Conservation (phyloP, 2,888 invertebrate species). For the Cyclophora punctaria region DNA sequence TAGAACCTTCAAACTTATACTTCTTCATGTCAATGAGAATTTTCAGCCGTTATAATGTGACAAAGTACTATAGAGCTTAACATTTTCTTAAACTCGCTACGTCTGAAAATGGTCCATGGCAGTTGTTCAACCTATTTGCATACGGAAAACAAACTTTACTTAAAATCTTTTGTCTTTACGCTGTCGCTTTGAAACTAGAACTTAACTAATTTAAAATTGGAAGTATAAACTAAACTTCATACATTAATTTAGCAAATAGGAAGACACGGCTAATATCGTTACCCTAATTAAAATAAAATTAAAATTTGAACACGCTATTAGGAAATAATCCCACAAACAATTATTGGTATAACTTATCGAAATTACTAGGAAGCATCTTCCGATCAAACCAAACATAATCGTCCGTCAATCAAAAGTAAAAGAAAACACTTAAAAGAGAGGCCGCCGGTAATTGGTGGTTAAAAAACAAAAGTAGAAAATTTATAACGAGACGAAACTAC, state of each 20-base stretch:
- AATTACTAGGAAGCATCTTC: conserved; percentile 62
- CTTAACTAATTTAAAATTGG: background rate
- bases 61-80: too few relatives aligned
- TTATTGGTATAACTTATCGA: conserved; percentile 42
- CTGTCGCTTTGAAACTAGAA: too few relatives aligned
- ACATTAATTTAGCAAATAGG: background rate
- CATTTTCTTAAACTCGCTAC: conserved; percentile 16
- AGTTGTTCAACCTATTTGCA: background rate
- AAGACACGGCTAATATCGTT: background rate
- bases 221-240: background rate
- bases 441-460: conserved; percentile 55
- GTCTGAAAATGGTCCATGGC: conserved; percentile 29
- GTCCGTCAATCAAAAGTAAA: conserved; percentile 65
- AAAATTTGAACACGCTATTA: conserved; percentile 36
- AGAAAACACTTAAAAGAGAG: conserved; percentile 56
- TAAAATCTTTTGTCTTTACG: too few relatives aligned
- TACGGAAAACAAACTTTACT: background rate
- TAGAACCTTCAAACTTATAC: too few relatives aligned
- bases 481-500: conserved; percentile 67
- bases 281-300: conserved; percentile 22
- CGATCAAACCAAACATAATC: conserved; percentile 64
- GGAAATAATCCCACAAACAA: conserved; percentile 29
- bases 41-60: too few relatives aligned
- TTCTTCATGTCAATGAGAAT: too few relatives aligned
- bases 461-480: conserved; percentile 70